Conservation (phyloP, 2,113 vertebrate species). For the Scomber colias region DNA sequence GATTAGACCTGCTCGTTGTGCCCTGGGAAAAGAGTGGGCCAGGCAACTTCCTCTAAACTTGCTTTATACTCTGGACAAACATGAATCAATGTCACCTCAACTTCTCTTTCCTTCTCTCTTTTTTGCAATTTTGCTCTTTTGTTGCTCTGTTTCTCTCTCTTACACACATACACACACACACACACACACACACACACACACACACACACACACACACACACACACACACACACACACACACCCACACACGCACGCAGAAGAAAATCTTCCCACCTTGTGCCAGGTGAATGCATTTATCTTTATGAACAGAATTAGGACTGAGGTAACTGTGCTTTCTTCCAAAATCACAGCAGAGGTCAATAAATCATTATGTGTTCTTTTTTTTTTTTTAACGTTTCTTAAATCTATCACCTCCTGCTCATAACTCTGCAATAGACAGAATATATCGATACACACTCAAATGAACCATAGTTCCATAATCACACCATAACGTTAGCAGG, state of each 20-base stretch:
- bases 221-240: slow-evolving; percentile 25
- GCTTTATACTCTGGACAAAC: slow-evolving; percentile 40
- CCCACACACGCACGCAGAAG: slow-evolving; percentile 15
- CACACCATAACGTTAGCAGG: not conserved
- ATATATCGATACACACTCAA: not conserved
- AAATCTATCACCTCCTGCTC: not conserved
- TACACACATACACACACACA: slow-evolving; percentile 24
- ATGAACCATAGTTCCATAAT: not conserved
- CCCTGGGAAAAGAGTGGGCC: slow-evolving; percentile 60
- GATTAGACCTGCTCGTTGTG: slow-evolving; percentile 39
- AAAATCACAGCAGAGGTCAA: slow-evolving; percentile 30
- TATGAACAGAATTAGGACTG: slow-evolving; percentile 55
- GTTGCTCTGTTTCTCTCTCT: slow-evolving; percentile 2
- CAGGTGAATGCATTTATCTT: slow-evolving; percentile 53
- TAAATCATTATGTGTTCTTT: not conserved
- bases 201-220: slow-evolving; percentile 24
- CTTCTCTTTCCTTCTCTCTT: slow-evolving; percentile 11
- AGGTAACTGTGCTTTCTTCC: slow-evolving; percentile 10
- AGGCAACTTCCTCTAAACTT: slow-evolving; percentile 51
- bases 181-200: slow-evolving; percentile 17
- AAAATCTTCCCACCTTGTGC: slow-evolving; percentile 28
- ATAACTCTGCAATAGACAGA: not conserved
- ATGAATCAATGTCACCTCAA: slow-evolving; percentile 49
- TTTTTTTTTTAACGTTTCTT: not conserved
- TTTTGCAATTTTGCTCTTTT: slow-evolving; percentile 36